These are phyloP conservation scores for Cheilosia grossa DNA, from an alignment of 2,888 invertebrate species.

Conservation along the genomic window DNA sequence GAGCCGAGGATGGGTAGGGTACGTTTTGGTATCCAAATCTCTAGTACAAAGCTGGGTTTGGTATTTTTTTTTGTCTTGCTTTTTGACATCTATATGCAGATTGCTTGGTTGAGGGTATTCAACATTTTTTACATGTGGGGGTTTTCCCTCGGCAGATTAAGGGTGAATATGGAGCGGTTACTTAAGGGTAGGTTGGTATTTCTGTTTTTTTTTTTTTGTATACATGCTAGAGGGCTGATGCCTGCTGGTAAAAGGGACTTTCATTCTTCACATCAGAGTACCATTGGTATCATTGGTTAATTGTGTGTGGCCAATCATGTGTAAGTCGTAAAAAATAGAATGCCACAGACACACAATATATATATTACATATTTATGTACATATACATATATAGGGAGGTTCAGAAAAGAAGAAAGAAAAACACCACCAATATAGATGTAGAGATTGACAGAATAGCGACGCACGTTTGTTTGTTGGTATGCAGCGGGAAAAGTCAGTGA, in stretches of 20 bases:
- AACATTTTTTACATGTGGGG: neutral
- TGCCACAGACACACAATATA: neutral
- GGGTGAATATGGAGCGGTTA: slow-evolving; percentile 1
- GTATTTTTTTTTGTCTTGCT: neutral
- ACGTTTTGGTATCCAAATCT: neutral
- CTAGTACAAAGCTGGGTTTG: neutral
- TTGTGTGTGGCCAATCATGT: slow-evolving; percentile 65
- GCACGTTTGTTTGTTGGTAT: neutral
- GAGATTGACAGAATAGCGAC: neutral
- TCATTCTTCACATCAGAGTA: slow-evolving; percentile 12
- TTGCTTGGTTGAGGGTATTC: neutral
- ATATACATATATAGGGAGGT: neutral
- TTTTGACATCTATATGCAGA: neutral
- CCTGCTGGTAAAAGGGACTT: neutral
- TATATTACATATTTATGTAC: too few relatives aligned
- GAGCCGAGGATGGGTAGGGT: too few relatives aligned
- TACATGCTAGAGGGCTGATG: slow-evolving; percentile 4
- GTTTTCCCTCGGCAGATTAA: slow-evolving; percentile 7
- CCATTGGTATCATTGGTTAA: slow-evolving; percentile 51
- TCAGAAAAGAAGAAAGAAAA: neutral
- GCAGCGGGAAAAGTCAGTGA: neutral
- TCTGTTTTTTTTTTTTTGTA: neutral
- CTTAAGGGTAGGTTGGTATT: slow-evolving; percentile 8
- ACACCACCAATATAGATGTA: neutral
- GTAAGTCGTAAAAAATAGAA: slow-evolving; percentile 44